A percentile compares a stretch with the other conserved stretches of the same genome.
Conservation (phyloP, 2,888 invertebrate genomes). For the Melieria picta region DNA sequence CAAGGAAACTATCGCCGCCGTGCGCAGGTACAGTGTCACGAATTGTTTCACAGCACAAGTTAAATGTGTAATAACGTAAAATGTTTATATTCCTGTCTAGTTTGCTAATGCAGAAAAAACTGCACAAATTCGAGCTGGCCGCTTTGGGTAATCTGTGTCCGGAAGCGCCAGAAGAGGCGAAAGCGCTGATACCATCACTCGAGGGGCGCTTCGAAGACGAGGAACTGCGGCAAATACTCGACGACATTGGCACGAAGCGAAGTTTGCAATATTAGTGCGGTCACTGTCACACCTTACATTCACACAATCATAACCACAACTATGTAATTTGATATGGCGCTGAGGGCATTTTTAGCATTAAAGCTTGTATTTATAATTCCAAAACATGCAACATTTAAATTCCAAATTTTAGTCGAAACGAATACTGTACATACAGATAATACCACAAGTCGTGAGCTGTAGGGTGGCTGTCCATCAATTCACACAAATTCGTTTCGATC, state of each 20-base stretch:
- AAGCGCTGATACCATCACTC: conserved; percentile 94
- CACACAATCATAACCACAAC: too few relatives aligned
- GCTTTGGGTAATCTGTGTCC: conserved; percentile 98
- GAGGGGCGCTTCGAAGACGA: conserved; percentile 99
- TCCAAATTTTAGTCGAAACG: too few relatives aligned
- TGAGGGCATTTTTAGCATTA: too few relatives aligned
- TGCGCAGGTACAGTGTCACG: conserved; percentile 77
- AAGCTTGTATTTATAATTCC: too few relatives aligned
- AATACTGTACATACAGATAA: conserved; percentile 58
- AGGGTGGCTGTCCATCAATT: too few relatives aligned
- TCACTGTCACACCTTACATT: too few relatives aligned
- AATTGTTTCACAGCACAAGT: too few relatives aligned
- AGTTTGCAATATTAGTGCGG: conserved; percentile 89
- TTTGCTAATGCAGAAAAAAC: conserved; percentile 89
- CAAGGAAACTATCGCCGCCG: conserved; percentile 96
- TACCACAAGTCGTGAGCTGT: conserved; percentile 56
- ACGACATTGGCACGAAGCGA: conserved; percentile 97
- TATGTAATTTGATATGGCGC: too few relatives aligned
- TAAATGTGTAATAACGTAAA: not conserved
- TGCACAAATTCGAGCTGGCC: conserved; percentile 98
- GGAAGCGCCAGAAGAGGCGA: conserved; percentile 98
- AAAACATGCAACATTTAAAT: too few relatives aligned
- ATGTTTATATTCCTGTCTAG: conserved; percentile 66
- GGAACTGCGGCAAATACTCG: conserved; percentile 93
- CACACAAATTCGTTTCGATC: conserved; percentile 59